Evolutionary conservation across 2,888 invertebrate species (phyloP), one percentile per base, ranked within the genome.

Genomic region (Cetonia aurata): DNA sequence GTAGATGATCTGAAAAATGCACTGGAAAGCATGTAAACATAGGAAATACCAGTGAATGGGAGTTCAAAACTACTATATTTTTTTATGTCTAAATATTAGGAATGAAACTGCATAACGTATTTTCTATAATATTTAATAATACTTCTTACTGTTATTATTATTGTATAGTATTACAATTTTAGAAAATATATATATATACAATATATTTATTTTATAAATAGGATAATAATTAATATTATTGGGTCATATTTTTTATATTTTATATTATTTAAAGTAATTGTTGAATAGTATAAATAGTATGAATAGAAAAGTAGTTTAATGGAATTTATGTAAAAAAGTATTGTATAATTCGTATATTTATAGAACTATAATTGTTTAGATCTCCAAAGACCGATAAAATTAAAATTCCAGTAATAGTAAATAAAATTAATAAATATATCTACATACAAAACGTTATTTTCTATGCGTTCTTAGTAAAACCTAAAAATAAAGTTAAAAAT

Each of bases 1-100:
- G 88, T 97, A 62, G 86, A 87, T 9, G 98, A 99, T 85, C 84
- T 99, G 46, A 89, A 92, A 73, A 91, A 93, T 82, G 97, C 97
- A 6, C 87, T 99, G 9, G 88, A 89, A 72, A 84, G 68, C 62
- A 73, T 78, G 57, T 79, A 72, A 72, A 41, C 53, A 17, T 19
- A 6, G 8, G 15, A 41, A 25, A 10, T n/a, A 42, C 42, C 19
- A 59, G 37, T 41, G 17, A 19, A 56, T 19, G 13, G 44, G 41
- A 15, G 19, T 37, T 57, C 9, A 33, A n/a, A 55, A 55, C 3
- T 13, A 33, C 25, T 25, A 25, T 37, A 59, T 59, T 59, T 59
- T 57, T 59, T 59, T 59, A 59, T 8, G n/a, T 59, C 50, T 50
- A 17, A 4, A 25, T 3, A 4, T 25, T 25, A 25, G 25, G 25